A percentile compares a stretch with the other conserved stretches of the same genome.
Evolutionary conservation across 2,888 invertebrate genomes (phyloP).

Genomic region (Stegana nigrithorax): DNA sequence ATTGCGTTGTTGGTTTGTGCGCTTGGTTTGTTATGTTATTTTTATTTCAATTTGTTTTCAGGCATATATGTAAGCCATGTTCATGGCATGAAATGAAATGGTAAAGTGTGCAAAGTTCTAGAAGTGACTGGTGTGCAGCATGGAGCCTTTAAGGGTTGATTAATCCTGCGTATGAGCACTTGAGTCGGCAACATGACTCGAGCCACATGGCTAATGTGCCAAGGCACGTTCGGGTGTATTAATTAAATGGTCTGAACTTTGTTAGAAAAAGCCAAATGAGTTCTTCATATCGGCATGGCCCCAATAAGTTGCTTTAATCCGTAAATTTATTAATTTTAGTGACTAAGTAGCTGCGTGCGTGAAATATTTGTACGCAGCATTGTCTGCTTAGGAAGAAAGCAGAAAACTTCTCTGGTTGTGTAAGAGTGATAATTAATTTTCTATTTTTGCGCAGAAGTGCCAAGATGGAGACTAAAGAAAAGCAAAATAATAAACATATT

Average conservation of each 20-base stretch:
- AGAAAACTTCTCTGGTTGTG: too few relatives aligned
- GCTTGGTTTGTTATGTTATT: background rate
- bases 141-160: conserved; percentile 11
- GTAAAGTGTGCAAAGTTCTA: too few relatives aligned
- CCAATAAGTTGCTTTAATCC: conserved; percentile 2
- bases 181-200: background rate
- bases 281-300: background rate
- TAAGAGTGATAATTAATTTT: too few relatives aligned
- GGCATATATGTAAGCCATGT: too few relatives aligned
- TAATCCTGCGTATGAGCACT: background rate
- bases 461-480: background rate
- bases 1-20: conserved; percentile 14
- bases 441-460: too few relatives aligned
- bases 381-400: background rate
- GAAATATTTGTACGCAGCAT: background rate
- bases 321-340: conserved; percentile 15
- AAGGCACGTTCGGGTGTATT: conserved; percentile 5
- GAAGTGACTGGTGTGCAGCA: too few relatives aligned
- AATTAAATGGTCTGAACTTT: conserved; percentile 18
- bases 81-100: too few relatives aligned
- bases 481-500: conserved; percentile 13
- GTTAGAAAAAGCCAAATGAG: background rate
- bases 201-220: background rate
- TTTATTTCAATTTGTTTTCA: background rate
- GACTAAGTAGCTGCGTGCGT: background rate